phyloP scores from a whole-genome alignment of 2,797 vertebrate genomes.

The Acrossocheilus wenchowensis region DNA sequence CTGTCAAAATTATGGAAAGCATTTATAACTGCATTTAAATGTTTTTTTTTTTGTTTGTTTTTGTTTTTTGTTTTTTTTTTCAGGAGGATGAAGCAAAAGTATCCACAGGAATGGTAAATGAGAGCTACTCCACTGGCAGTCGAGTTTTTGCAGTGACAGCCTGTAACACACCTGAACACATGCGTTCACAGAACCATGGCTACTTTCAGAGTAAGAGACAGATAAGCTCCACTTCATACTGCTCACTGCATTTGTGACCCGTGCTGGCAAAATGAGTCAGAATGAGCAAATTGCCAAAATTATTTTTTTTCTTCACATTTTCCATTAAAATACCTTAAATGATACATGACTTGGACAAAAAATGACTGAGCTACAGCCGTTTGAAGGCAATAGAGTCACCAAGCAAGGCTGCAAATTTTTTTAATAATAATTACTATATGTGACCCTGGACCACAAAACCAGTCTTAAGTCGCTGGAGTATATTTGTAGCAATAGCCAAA shows the following conservation, averaged over 20 bases:
- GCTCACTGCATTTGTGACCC: background rate
- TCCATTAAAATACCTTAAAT: too few relatives aligned
- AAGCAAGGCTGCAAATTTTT: too few relatives aligned
- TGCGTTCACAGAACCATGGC: constrained; percentile 53
- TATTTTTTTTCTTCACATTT: too few relatives aligned
- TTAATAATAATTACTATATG: too few relatives aligned
- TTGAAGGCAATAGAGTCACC: too few relatives aligned
- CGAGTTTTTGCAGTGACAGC: constrained; percentile 76
- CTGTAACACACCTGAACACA: constrained; percentile 70
- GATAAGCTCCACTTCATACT: background rate
- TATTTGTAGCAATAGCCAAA: too few relatives aligned
- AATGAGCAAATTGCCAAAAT: too few relatives aligned
- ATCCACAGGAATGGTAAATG: constrained; percentile 81
- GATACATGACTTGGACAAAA: too few relatives aligned
- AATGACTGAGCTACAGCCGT: too few relatives aligned
- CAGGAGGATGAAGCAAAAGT: constrained; percentile 83
- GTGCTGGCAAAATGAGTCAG: too few relatives aligned
- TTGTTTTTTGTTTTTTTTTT: background rate
- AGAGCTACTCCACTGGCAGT: constrained; percentile 81
- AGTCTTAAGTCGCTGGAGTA: too few relatives aligned
- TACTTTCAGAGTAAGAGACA: constrained; percentile 60
- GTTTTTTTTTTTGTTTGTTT: background rate
- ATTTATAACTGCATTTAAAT: constrained; percentile 40
- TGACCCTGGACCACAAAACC: too few relatives aligned
- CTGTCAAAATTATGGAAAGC: background rate